These are phyloP conservation scores for Arrhopalites spinosus DNA, from an alignment of 2,888 invertebrate genomes.

Conservation along the genomic window DNA sequence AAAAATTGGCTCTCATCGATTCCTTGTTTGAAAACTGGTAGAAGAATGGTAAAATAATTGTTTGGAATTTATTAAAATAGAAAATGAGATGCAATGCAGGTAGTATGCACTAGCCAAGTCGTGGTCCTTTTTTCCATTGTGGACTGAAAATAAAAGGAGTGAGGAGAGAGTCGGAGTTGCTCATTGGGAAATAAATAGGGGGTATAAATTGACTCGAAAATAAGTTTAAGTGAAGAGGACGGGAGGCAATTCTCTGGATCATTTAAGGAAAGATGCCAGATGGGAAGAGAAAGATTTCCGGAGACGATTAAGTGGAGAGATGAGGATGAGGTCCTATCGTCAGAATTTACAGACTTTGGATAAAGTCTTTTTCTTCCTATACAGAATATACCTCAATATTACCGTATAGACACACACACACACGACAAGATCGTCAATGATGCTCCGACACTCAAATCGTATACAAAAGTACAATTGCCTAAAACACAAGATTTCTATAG, in stretches of 20 bases:
- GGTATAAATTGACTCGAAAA: conserved; percentile 36
- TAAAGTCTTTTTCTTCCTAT: not conserved
- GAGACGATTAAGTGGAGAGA: conserved; percentile 46
- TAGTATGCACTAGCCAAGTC: not conserved
- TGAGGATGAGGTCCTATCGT: conserved; percentile 1
- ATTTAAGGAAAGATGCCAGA: conserved; percentile 55
- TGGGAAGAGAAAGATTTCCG: conserved; percentile 55
- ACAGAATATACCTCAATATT: not conserved
- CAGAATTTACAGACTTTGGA: too few species aligned
- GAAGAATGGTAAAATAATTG: too few species aligned
- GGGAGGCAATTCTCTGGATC: conserved; percentile 53
- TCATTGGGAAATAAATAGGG: conserved; percentile 12
- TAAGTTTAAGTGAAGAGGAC: conserved; percentile 34
- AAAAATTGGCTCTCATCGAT: too few species aligned
- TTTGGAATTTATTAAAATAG: too few species aligned
- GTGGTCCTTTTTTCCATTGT: conserved; percentile 11
- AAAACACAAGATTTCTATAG: too few species aligned
- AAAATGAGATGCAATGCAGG: not conserved
- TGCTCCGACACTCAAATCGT: not conserved
- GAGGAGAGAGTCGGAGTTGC: conserved; percentile 7
- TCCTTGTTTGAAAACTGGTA: too few species aligned
- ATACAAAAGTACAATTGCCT: not conserved
- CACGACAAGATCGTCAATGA: not conserved
- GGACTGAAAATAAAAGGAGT: conserved; percentile 36
- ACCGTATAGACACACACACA: not conserved